Percentiles rank a stretch among this genome's conserved stretches.
These are phyloP conservation scores for Knipowitschia caucasica DNA, from an alignment of 2,797 vertebrate species.

Conservation along the genomic window DNA sequence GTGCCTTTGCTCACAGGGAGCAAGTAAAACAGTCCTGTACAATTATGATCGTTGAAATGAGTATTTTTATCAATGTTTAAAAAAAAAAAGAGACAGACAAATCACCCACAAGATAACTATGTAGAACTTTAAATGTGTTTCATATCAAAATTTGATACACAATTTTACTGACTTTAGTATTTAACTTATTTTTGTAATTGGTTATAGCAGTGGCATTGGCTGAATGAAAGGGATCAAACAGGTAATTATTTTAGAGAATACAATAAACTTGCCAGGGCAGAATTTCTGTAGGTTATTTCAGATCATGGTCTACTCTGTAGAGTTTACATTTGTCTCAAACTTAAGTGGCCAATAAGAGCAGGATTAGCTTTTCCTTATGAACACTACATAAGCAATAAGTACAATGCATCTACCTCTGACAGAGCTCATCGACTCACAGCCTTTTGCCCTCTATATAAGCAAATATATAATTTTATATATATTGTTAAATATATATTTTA, in stretches of 20 bases:
- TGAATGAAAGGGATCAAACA: constrained; percentile 47
- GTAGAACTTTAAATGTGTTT: constrained; percentile 57
- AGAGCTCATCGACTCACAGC: constrained; percentile 75
- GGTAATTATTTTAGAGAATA: constrained; percentile 47
- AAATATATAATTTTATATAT: constrained; percentile 78
- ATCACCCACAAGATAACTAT: constrained; percentile 30
- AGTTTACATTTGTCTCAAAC: constrained; percentile 55
- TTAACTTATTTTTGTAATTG: constrained; percentile 29
- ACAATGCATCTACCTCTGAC: constrained; percentile 86
- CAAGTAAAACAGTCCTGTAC: constrained; percentile 39
- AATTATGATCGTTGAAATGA: constrained; percentile 40
- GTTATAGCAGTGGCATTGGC: constrained; percentile 10
- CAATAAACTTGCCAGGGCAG: constrained; percentile 19
- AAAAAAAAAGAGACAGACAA: constrained; percentile 38
- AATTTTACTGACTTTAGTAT: constrained; percentile 45
- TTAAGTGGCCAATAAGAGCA: constrained; percentile 30
- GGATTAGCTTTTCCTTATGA: constrained; percentile 54
- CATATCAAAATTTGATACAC: constrained; percentile 57
- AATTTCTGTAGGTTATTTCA: constrained; percentile 29
- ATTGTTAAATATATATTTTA: constrained; percentile 75
- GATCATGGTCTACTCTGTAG: constrained; percentile 33
- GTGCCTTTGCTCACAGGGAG: constrained; percentile 33
- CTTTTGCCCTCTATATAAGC: constrained; percentile 70
- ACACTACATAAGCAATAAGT: constrained; percentile 68
- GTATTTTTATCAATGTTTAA: constrained; percentile 30